Evolutionary conservation across 2,113 vertebrate genomes (phyloP).

Genomic region (Scolopax mira): DNA sequence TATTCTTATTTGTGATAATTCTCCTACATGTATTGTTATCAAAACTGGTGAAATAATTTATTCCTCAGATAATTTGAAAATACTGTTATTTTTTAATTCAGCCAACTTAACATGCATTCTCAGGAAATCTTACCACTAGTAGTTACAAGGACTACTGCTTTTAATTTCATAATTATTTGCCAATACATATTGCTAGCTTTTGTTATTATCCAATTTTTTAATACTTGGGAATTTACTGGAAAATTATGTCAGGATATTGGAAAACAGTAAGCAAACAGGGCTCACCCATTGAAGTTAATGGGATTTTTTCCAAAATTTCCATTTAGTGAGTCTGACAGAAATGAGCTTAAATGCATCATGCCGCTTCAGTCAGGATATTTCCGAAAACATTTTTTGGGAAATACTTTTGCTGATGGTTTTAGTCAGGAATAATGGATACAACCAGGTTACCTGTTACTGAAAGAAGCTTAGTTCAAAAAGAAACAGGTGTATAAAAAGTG

Average conservation of each 20-base stretch:
- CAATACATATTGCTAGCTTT: background rate
- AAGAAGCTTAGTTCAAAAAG: background rate
- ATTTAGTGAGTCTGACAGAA: background rate
- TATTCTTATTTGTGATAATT: constrained; percentile 1
- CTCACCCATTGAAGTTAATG: background rate
- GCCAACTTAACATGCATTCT: background rate
- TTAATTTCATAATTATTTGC: background rate
- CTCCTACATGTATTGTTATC: background rate
- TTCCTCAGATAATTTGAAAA: background rate
- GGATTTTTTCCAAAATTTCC: background rate
- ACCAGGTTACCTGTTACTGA: background rate
- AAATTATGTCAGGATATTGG: background rate
- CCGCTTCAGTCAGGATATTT: background rate
- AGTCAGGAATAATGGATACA: background rate
- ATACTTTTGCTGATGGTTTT: background rate
- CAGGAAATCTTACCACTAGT: background rate
- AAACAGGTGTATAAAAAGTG: background rate
- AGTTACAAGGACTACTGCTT: background rate
- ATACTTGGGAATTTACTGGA: background rate
- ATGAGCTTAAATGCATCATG: background rate
- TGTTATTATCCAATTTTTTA: background rate
- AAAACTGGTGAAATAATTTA: background rate
- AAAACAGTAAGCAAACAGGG: background rate
- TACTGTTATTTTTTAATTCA: background rate
- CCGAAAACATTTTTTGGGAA: background rate